These are phyloP conservation scores for Taurulus bubalis DNA, from an alignment of 2,113 vertebrate species.

Conservation along the genomic window DNA sequence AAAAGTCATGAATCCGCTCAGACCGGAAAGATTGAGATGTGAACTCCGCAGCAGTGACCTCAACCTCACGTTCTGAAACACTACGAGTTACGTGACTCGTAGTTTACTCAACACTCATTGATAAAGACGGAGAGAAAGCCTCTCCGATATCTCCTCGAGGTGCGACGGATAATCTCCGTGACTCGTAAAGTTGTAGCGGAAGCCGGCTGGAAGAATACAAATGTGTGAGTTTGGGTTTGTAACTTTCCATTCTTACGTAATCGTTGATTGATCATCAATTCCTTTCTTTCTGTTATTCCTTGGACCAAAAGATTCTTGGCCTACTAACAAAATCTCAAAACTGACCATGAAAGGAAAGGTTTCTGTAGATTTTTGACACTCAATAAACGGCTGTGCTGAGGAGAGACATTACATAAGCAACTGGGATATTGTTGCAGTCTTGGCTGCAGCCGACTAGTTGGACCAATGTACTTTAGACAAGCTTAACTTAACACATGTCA, in stretches of 20 bases:
- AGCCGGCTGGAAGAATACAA: background rate
- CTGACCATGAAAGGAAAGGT: slow-evolving; percentile 2
- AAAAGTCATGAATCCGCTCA: slow-evolving; percentile 8
- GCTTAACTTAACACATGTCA: background rate
- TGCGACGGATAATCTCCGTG: background rate
- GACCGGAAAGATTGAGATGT: background rate
- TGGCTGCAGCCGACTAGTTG: background rate
- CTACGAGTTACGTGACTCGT: background rate
- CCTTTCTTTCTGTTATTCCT: background rate
- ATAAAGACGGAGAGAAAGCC: background rate
- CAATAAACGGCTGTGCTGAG: background rate
- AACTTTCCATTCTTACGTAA: background rate
- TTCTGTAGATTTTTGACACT: background rate
- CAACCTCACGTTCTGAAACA: background rate
- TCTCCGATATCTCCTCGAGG: background rate
- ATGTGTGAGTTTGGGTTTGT: background rate
- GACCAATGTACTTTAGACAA: slow-evolving; percentile 8
- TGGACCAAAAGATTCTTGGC: background rate
- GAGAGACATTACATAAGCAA: background rate
- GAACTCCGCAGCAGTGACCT: background rate
- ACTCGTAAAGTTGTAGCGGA: background rate
- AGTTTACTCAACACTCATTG: slow-evolving; percentile 22
- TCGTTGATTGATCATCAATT: background rate
- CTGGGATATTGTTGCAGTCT: background rate
- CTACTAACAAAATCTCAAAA: background rate